These are phyloP conservation scores for Staurois parvus DNA, from an alignment of 2,797 vertebrate species.

Conservation along the genomic window DNA sequence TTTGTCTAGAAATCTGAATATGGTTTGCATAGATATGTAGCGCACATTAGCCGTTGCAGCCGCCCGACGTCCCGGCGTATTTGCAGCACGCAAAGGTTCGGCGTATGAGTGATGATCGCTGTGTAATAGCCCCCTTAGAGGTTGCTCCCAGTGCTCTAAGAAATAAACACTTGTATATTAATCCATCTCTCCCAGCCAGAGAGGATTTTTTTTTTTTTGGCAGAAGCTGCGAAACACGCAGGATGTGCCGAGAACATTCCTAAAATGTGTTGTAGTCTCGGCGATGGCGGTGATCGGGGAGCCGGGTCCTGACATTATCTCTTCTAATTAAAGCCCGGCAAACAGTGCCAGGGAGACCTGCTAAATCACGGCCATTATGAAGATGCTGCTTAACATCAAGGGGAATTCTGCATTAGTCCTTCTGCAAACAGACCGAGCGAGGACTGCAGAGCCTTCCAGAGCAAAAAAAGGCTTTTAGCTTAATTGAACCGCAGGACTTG, in stretches of 20 bases:
- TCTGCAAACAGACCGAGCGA: conserved; percentile 73
- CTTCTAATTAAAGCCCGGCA: conserved; percentile 60
- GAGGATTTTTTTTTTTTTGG: conserved; percentile 56
- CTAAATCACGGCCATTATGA: conserved; percentile 53
- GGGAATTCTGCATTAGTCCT: conserved; percentile 71
- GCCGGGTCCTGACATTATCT: conserved; percentile 60
- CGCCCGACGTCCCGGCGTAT: background rate
- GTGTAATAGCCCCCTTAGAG: conserved; percentile 35
- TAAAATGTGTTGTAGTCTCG: conserved; percentile 58
- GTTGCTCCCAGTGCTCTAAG: conserved; percentile 22
- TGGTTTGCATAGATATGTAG: background rate
- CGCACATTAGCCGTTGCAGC: background rate
- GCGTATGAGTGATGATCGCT: conserved; percentile 32
- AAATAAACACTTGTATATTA: conserved; percentile 60
- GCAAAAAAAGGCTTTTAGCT: conserved; percentile 75
- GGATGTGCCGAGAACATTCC: conserved; percentile 49
- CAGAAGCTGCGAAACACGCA: conserved; percentile 43
- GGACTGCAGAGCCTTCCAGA: conserved; percentile 50
- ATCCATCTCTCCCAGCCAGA: conserved; percentile 41
- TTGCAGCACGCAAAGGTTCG: background rate
- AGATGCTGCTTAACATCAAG: conserved; percentile 68
- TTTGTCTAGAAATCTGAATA: background rate
- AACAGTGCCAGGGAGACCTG: conserved; percentile 50
- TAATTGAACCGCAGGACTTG: conserved; percentile 76
- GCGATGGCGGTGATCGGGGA: conserved; percentile 43